These are phyloP conservation scores for Pherbina coryleti DNA, from an alignment of 2,888 invertebrate species.

Conservation along the genomic window DNA sequence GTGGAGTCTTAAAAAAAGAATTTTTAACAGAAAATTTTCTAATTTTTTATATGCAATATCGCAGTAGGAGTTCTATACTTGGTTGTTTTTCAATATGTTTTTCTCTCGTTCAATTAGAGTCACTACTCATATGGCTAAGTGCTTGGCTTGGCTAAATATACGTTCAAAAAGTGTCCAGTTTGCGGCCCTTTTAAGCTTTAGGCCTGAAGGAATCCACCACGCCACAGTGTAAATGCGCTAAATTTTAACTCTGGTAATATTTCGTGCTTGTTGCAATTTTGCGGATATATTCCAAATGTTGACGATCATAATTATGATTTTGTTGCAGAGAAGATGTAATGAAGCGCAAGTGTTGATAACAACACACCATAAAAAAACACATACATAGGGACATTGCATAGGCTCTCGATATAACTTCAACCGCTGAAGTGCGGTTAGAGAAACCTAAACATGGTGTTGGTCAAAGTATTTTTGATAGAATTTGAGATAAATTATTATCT, in stretches of 20 bases:
- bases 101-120: too few species aligned
- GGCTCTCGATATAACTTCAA: neutral
- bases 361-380: neutral
- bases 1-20: too few species aligned
- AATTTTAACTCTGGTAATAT: neutral
- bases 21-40: too few species aligned
- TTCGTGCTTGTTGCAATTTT: neutral
- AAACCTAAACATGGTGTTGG: neutral
- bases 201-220: too few species aligned
- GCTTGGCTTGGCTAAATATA: too few species aligned
- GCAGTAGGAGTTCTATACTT: too few species aligned
- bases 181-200: too few species aligned
- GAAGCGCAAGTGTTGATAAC: slow-evolving; percentile 6
- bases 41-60: too few species aligned
- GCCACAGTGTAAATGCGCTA: neutral
- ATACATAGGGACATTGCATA: neutral
- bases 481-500: neutral
- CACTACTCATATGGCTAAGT: too few species aligned
- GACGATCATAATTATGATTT: neutral
- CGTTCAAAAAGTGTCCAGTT: too few species aligned
- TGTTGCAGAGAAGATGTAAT: neutral
- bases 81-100: too few species aligned
- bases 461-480: neutral
- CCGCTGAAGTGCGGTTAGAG: neutral
- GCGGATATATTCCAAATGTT: slow-evolving; percentile 1